Percentiles rank a stretch among this genome's conserved stretches.
These are phyloP conservation scores for Drosophila micromelanica DNA, from an alignment of 1,140 invertebrate species.

Conservation along the genomic window DNA sequence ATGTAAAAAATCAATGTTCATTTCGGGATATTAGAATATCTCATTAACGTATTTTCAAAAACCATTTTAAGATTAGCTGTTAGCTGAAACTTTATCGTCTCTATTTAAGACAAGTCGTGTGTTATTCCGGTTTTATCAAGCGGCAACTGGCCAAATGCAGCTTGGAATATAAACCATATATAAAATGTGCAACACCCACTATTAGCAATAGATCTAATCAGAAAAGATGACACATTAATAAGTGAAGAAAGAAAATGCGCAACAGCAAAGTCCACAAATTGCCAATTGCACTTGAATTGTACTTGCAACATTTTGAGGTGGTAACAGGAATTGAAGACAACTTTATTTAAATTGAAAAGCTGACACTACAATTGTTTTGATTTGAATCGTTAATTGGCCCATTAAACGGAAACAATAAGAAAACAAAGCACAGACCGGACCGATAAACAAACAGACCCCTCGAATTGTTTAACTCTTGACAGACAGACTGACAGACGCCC, in stretches of 20 bases:
- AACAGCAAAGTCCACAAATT: slow-evolving; percentile 10
- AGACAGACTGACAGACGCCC: slow-evolving; percentile 15
- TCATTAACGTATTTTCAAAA: too few species aligned
- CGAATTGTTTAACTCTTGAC: slow-evolving; percentile 16
- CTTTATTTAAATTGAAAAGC: slow-evolving; percentile 38
- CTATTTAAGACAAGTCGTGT: slow-evolving; percentile 13
- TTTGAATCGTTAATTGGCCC: slow-evolving; percentile 43
- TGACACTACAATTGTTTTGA: slow-evolving; percentile 63
- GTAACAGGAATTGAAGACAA: slow-evolving; percentile 1
- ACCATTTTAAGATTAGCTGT: too few species aligned
- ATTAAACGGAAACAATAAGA: slow-evolving; percentile 25
- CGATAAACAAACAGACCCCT: slow-evolving; percentile 32
- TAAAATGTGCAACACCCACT: slow-evolving; percentile 38
- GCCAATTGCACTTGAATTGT: slow-evolving; percentile 48
- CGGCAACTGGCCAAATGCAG: slow-evolving; percentile 14
- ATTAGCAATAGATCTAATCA: slow-evolving; percentile 55
- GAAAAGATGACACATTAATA: slow-evolving; percentile 31
- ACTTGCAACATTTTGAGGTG: slow-evolving; percentile 15
- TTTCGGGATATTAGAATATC: too few species aligned
- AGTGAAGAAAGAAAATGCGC: slow-evolving; percentile 12
- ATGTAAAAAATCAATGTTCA: too few species aligned
- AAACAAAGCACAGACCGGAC: slow-evolving; percentile 27
- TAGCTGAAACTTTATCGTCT: too few species aligned
- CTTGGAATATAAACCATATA: not conserved
- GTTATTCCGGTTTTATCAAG: slow-evolving; percentile 48